These are phyloP conservation scores for Tetramorium parvispinum DNA, from an alignment of 1,140 invertebrate genomes.

Conservation along the genomic window DNA sequence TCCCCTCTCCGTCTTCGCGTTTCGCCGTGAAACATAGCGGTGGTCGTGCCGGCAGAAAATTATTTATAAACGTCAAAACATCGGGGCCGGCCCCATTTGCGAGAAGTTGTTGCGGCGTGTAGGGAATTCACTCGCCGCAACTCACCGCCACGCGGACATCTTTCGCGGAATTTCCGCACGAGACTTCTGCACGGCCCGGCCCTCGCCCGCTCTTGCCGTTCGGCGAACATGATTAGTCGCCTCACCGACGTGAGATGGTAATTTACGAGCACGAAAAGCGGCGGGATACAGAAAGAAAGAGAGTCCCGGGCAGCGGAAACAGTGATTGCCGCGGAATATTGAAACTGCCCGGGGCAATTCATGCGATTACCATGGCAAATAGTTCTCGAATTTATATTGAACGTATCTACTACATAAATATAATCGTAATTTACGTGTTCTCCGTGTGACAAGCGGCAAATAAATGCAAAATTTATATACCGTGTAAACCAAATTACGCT, in stretches of 20 bases:
- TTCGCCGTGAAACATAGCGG: conserved; percentile 14
- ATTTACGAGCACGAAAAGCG: conserved; percentile 59
- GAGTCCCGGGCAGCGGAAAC: not conserved
- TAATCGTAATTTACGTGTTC: conserved; percentile 23
- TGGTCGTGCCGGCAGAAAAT: conserved; percentile 38
- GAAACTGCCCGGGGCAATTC: conserved; percentile 26
- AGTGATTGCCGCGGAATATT: conserved; percentile 29
- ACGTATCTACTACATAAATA: conserved; percentile 20
- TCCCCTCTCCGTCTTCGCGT: not conserved
- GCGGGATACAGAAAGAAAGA: conserved; percentile 8
- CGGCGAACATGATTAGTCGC: conserved; percentile 70
- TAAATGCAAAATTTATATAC: conserved; percentile 37
- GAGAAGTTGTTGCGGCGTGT: conserved; percentile 46
- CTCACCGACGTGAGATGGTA: conserved; percentile 20
- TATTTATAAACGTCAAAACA: conserved; percentile 65
- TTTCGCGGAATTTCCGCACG: conserved; percentile 48
- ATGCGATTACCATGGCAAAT: conserved; percentile 1
- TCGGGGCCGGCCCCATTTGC: conserved; percentile 13
- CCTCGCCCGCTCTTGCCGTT: not conserved
- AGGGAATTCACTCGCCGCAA: conserved; percentile 44
- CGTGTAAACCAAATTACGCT: conserved; percentile 9
- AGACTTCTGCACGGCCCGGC: conserved; percentile 46
- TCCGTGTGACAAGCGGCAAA: not conserved
- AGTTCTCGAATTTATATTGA: conserved; percentile 36
- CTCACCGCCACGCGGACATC: conserved; percentile 29